These are phyloP conservation scores for Araneus ventricosus DNA, from an alignment of 1,140 invertebrate genomes.

Conservation along the genomic window DNA sequence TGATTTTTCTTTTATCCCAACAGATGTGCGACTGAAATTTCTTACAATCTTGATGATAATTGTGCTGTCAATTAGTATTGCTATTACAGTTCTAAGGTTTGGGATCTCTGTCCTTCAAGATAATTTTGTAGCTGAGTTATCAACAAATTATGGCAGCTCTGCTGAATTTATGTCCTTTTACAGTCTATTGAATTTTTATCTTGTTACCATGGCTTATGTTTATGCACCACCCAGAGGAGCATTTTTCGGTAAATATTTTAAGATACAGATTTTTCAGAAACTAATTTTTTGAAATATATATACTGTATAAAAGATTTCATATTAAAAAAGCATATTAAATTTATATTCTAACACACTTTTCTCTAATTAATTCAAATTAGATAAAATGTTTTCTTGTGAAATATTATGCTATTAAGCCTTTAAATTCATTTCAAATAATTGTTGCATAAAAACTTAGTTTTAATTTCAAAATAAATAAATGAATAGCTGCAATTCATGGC, in stretches of 20 bases:
- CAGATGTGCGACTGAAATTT: slow-evolving; percentile 95
- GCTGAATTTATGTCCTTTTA: slow-evolving; percentile 97
- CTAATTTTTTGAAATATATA: too few species aligned
- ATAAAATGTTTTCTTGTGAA: too few species aligned
- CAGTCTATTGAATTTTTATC: slow-evolving; percentile 95
- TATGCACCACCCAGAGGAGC: slow-evolving; percentile 92
- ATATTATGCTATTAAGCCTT: too few species aligned
- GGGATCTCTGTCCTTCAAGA: slow-evolving; percentile 94
- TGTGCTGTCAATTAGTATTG: slow-evolving; percentile 88
- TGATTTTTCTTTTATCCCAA: slow-evolving; percentile 76
- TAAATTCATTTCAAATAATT: too few species aligned
- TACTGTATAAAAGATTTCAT: too few species aligned
- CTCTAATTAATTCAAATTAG: too few species aligned
- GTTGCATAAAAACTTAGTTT: too few species aligned
- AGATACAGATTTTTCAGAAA: slow-evolving; percentile 83
- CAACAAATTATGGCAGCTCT: slow-evolving; percentile 92
- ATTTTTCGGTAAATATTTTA: slow-evolving; percentile 86
- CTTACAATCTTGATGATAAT: slow-evolving; percentile 92
- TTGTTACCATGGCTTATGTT: slow-evolving; percentile 96
- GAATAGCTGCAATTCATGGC: too few species aligned
- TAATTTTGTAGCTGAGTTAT: slow-evolving; percentile 93
- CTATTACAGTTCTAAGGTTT: slow-evolving; percentile 90
- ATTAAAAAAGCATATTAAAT: too few species aligned
- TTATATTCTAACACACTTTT: not conserved
- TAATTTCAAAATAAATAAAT: too few species aligned